These are phyloP conservation scores for Valencia hispanica DNA, from an alignment of 2,797 vertebrate genomes.

Conservation along the genomic window DNA sequence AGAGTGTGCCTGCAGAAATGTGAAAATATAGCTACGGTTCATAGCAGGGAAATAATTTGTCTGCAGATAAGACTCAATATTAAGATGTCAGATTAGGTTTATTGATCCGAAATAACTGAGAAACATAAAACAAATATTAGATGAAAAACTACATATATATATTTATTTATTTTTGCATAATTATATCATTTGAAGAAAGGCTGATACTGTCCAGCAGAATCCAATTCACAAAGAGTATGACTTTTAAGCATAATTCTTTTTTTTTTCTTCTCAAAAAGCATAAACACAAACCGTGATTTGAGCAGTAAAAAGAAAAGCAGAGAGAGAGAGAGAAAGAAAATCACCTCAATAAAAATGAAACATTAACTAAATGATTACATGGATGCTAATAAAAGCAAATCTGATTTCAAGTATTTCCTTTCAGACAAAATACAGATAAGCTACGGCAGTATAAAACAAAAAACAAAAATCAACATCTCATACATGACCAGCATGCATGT, in stretches of 20 bases:
- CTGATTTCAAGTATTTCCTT: slow-evolving; percentile 83
- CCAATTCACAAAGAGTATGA: slow-evolving; percentile 67
- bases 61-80: slow-evolving; percentile 59
- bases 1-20: slow-evolving; percentile 10
- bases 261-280: slow-evolving; percentile 45
- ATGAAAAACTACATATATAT: slow-evolving; percentile 80
- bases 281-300: slow-evolving; percentile 59
- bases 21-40: background rate
- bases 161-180: slow-evolving; percentile 79
- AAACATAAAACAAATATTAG: slow-evolving; percentile 35
- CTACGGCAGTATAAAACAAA: slow-evolving; percentile 85
- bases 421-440: slow-evolving; percentile 85
- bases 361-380: slow-evolving; percentile 56
- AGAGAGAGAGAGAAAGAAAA: slow-evolving; percentile 50
- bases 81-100: slow-evolving; percentile 77
- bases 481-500: slow-evolving; percentile 99
- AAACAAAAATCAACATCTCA: slow-evolving; percentile 80
- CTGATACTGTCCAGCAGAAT: slow-evolving; percentile 94
- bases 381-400: slow-evolving; percentile 62
- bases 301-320: slow-evolving; percentile 58
- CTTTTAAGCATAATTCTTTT: background rate
- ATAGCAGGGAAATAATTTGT: slow-evolving; percentile 12
- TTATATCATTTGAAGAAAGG: slow-evolving; percentile 74
- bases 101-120: slow-evolving; percentile 79
- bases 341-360: slow-evolving; percentile 60